Percentiles rank a stretch among this genome's conserved stretches.
Evolutionary conservation across 2,888 invertebrate genomes (phyloP).

Genomic region (Saturnia pavonia): DNA sequence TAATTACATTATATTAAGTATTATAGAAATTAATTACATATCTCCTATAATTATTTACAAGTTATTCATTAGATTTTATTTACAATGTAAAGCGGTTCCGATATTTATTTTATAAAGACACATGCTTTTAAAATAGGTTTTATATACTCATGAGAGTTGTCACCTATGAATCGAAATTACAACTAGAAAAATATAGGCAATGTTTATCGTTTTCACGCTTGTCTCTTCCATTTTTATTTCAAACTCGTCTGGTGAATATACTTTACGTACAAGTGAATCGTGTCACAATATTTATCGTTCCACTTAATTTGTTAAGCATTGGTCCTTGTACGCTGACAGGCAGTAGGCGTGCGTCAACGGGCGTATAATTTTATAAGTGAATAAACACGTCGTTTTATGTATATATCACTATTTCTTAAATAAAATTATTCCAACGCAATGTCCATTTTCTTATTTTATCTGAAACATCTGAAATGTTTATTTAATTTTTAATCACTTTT

Average conservation of each 20-base stretch:
- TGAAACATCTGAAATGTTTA: no score
- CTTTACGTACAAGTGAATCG: background rate
- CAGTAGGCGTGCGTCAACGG: background rate
- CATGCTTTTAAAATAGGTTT: no score
- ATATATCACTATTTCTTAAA: background rate
- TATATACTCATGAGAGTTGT: no score
- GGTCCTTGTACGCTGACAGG: background rate
- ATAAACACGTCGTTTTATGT: background rate
- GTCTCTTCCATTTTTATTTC: background rate
- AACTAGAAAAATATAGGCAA: background rate
- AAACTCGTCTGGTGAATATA: background rate
- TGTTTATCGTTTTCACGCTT: background rate
- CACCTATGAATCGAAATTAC: no score
- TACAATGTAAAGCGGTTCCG: no score
- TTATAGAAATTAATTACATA: no score
- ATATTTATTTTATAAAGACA: no score
- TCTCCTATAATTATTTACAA: no score
- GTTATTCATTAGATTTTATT: no score
- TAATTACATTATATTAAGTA: no score
- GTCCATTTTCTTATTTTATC: background rate
- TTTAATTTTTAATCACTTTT: no score
- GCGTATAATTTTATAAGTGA: constrained; percentile 7
- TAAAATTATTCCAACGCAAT: background rate
- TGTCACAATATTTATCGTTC: constrained; percentile 7
- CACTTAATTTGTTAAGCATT: background rate